Evolutionary conservation across 2,113 vertebrate species (phyloP).

Genomic region (Mormoops blainvillei): DNA sequence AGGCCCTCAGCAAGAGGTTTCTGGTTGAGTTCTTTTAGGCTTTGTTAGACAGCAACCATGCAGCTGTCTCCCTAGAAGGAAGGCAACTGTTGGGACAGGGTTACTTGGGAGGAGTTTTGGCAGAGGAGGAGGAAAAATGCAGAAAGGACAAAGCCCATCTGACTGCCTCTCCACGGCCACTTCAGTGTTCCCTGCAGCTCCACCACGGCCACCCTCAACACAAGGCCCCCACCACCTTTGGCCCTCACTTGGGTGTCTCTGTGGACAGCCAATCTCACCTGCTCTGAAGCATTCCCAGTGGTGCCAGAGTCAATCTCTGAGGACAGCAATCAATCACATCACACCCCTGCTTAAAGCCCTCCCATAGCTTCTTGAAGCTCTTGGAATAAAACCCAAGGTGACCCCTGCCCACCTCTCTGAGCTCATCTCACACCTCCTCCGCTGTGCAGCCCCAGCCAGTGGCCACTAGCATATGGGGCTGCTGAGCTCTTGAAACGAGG

Average conservation of each 20-base stretch:
- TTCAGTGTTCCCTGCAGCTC: background rate
- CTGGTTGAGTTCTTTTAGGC: background rate
- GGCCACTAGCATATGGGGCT: background rate
- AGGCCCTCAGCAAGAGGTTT: background rate
- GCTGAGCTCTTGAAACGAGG: background rate
- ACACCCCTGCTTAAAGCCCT: background rate
- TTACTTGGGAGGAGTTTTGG: background rate
- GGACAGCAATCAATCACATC: background rate
- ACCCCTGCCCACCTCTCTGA: background rate
- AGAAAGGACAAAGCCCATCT: background rate
- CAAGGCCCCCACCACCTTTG: background rate
- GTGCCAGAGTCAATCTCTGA: background rate
- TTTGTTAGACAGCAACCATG: background rate
- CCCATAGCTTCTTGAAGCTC: background rate
- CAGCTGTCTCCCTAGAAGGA: background rate
- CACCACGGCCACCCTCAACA: fast-evolving
- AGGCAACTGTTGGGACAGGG: background rate
- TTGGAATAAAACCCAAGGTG: background rate
- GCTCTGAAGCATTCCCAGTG: background rate
- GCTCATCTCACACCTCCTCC: background rate
- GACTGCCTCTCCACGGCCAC: background rate
- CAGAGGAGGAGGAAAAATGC: background rate
- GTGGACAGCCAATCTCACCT: background rate
- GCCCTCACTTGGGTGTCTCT: background rate
- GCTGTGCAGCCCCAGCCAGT: background rate